Percentiles rank a stretch among this genome's conserved stretches.
phyloP scores from a whole-genome alignment of 2,888 invertebrate species.

The Myathropa florea region DNA sequence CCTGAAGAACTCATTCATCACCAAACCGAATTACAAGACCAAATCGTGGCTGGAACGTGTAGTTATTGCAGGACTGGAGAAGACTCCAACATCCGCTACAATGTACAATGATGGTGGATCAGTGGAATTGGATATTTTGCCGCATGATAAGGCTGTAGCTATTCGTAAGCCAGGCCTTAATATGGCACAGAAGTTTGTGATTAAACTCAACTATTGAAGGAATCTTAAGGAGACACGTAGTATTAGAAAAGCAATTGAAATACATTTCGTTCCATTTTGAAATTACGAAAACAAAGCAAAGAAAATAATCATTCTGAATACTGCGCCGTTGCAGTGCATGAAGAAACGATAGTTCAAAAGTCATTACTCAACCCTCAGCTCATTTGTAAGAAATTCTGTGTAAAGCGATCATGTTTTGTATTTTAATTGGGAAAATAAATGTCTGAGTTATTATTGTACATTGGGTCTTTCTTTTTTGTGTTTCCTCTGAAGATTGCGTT shows the following conservation, averaged over 20 bases:
- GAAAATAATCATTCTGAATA: neutral
- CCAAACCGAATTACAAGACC: constrained; percentile 87
- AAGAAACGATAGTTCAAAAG: neutral
- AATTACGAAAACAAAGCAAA: neutral
- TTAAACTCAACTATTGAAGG: constrained; percentile 82
- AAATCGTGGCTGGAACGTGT: constrained; percentile 94
- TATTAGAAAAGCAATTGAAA: constrained; percentile 5
- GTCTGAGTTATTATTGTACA: neutral
- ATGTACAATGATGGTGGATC: constrained; percentile 81
- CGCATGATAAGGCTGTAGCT: constrained; percentile 86
- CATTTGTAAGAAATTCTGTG: neutral
- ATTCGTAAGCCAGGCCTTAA: constrained; percentile 93
- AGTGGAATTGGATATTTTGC: constrained; percentile 85
- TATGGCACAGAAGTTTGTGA: constrained; percentile 90
- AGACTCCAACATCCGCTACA: constrained; percentile 86
- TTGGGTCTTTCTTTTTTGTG: neutral
- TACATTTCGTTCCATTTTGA: neutral
- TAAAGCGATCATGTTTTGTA: neutral
- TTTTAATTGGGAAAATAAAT: constrained; percentile 17
- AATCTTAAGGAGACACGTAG: neutral
- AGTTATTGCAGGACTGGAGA: constrained; percentile 89
- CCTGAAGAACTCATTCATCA: constrained; percentile 86
- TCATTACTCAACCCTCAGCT: neutral
- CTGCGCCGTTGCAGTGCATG: neutral
- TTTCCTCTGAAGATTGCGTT: too few species aligned